Percentiles rank a stretch among this genome's conserved stretches.
Conservation (phyloP, 2,888 invertebrate genomes). For the Agrotis segetum region DNA sequence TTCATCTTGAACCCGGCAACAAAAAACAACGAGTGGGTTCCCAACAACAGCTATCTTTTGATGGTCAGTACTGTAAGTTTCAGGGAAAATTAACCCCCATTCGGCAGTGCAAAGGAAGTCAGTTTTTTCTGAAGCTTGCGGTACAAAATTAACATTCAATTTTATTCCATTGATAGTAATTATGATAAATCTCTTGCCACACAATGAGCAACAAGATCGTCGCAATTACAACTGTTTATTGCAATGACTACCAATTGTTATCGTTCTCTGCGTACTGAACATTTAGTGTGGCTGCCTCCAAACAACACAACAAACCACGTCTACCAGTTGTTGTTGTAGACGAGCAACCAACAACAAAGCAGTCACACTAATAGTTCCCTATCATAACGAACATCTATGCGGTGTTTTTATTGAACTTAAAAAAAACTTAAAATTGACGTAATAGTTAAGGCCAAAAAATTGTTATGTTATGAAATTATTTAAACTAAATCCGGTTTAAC, state of each 20-base stretch:
- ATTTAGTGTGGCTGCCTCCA: not conserved
- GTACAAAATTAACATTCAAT: not conserved
- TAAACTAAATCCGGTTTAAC: not conserved
- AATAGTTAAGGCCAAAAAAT: not conserved
- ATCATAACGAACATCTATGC: slow-evolving; percentile 3
- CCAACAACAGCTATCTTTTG: slow-evolving; percentile 2
- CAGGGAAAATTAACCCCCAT: too few relatives aligned
- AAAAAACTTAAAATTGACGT: not conserved
- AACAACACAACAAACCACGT: not conserved
- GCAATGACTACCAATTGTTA: not conserved
- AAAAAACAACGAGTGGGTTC: slow-evolving; percentile 23
- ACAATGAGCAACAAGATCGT: slow-evolving; percentile 7
- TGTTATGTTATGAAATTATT: not conserved
- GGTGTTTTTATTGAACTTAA: not conserved
- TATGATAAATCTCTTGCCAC: not conserved
- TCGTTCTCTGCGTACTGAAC: slow-evolving; percentile 10
- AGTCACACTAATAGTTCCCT: not conserved
- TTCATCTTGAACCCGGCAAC: slow-evolving; percentile 24
- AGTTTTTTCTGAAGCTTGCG: too few relatives aligned
- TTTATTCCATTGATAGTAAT: not conserved
- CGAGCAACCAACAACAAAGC: not conserved
- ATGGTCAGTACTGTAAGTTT: not conserved
- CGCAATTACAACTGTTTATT: not conserved
- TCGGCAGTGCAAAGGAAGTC: too few relatives aligned
- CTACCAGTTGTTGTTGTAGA: not conserved